Evolutionary conservation across 2,113 vertebrate genomes (phyloP), one percentile per base, ranked within the genome.

Genomic region (Muscicapa adusta): DNA sequence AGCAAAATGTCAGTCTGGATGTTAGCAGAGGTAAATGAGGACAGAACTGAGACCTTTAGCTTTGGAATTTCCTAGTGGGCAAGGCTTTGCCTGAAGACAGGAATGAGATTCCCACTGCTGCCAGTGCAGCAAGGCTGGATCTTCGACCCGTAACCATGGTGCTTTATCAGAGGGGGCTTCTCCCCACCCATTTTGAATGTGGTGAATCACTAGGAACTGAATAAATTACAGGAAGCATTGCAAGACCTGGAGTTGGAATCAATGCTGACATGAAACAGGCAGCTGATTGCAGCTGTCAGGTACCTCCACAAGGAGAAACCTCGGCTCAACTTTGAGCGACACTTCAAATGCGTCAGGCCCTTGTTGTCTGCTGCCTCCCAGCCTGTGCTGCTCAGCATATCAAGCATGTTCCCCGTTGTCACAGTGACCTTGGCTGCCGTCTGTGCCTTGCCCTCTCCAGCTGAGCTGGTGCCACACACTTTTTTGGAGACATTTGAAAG

Each of bases 401-500:
- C 40, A 95, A 95, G 84, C 95, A 94, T 75, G 84, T 94, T 94
- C 95, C 95, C 93, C 2, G 65, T 78, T 96, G 95, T 92, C 91
- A 91, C 89, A 86, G 80, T 94, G 91, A 94, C 96, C 96, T 97
- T 97, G 95, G 85, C 95, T 96, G 95, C 94, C 57, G 86, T 89
- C 96, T 97, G 91, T 94, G 96, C 93, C 93, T 84, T 95, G 93
- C 96, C 95, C 95, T 97, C 89, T 92, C 94, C 94, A 92, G 95
- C 95, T 94, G 89, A 93, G 95, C 76, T 87, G 36, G 48, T 91
- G 91, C 94, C 82, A 34, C n/a, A 76, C 23, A 26, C 61, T 74
- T 71, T 89, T 86, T n/a, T 61, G 65, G 83, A 95, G 90, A 47
- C 19, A 16, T 74, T 56, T 58, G 61, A 23, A 84, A 95, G 91